Evolutionary conservation across 2,888 invertebrate species (phyloP).

Genomic region (Ichneumoninae sp.): DNA sequence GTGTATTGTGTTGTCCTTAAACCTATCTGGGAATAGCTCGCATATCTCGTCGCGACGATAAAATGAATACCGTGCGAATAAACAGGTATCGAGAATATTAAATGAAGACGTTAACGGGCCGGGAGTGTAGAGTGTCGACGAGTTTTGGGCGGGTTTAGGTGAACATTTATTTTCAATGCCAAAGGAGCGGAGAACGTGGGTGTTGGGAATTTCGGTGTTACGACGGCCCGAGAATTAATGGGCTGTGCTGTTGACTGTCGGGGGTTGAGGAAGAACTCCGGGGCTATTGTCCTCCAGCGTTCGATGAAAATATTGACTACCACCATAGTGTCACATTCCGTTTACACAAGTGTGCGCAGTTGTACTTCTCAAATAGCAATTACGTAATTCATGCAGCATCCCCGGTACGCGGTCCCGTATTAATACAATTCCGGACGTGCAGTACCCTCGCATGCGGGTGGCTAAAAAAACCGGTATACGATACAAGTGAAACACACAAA

Average conservation of each 20-base stretch:
- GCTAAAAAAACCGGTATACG: conserved; percentile 18
- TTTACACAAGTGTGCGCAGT: neutral
- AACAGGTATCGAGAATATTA: conserved; percentile 42
- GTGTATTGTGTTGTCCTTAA: too few relatives aligned
- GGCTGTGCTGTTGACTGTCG: neutral
- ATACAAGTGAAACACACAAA: conserved; percentile 32
- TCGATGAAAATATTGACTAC: conserved; percentile 41
- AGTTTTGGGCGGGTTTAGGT: neutral
- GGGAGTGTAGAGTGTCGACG: conserved; percentile 14
- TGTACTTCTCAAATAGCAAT: conserved; percentile 14
- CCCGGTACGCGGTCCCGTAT: conserved; percentile 6
- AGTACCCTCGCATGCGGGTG: conserved; percentile 43
- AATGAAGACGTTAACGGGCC: conserved; percentile 27
- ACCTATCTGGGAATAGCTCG: too few relatives aligned
- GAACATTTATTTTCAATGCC: neutral
- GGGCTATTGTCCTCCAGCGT: neutral
- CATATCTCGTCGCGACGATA: neutral
- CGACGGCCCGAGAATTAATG: conserved; percentile 17
- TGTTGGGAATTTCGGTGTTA: neutral
- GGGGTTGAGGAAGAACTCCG: neutral
- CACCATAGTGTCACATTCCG: neutral
- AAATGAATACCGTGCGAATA: conserved; percentile 17
- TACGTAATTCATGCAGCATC: conserved; percentile 25
- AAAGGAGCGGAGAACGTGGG: neutral
- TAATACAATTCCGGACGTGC: conserved; percentile 35